Percentiles rank a stretch among this genome's conserved stretches.
These are phyloP conservation scores for Catagonus wagneri DNA, from an alignment of 2,113 vertebrate species.

Conservation along the genomic window DNA sequence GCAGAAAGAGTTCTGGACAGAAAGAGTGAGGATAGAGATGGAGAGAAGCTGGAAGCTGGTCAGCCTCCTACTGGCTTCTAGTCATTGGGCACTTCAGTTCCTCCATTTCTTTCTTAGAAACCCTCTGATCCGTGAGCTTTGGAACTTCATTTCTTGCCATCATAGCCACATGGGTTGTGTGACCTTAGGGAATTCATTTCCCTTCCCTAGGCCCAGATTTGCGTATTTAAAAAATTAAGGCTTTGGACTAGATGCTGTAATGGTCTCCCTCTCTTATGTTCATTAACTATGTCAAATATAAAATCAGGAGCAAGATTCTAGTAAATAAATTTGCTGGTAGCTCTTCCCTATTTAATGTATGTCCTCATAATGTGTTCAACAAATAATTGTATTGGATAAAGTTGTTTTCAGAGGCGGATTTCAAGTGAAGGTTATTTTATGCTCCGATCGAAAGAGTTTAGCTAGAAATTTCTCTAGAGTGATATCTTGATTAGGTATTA, in stretches of 20 bases:
- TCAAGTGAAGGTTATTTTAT: not conserved
- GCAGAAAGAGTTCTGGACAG: not conserved
- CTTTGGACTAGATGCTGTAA: not conserved
- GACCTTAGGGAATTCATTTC: not conserved
- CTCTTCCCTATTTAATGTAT: not conserved
- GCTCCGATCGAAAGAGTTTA: not conserved
- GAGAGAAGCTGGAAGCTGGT: not conserved
- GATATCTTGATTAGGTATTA: not conserved
- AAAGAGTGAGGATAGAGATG: not conserved
- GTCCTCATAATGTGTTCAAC: not conserved
- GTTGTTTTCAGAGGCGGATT: not conserved
- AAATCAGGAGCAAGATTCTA: not conserved
- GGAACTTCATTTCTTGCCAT: not conserved
- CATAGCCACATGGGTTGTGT: not conserved
- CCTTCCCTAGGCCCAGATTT: not conserved
- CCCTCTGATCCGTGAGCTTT: not conserved
- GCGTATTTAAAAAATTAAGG: not conserved
- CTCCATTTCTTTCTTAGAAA: not conserved
- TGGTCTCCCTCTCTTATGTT: not conserved
- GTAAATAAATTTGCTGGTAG: not conserved
- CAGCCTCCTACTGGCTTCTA: not conserved
- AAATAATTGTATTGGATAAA: not conserved
- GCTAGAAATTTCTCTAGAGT: not conserved
- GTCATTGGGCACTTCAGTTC: not conserved
- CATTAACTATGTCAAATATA: not conserved